phyloP scores from a whole-genome alignment of 2,113 vertebrate genomes.

The Tragulus kanchil region DNA sequence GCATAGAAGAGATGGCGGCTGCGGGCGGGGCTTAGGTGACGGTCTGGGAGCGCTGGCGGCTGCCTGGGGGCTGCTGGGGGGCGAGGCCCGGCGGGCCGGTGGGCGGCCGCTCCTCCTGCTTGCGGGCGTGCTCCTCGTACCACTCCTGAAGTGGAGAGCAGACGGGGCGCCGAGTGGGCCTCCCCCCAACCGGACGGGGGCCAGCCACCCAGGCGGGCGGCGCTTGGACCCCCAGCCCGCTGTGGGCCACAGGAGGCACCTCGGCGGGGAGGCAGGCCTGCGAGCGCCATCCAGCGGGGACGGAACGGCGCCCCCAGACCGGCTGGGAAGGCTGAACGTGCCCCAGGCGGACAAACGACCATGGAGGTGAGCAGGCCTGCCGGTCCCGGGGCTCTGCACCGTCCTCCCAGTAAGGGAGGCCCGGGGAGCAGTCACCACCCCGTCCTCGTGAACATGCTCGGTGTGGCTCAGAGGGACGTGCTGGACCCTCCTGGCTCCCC shows the following conservation, averaged over 20 bases:
- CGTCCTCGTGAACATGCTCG: too few relatives aligned
- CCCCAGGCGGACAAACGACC: background rate
- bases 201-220: background rate
- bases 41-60: constrained; percentile 90
- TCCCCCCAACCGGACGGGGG: background rate
- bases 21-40: constrained; percentile 83
- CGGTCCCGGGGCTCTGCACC: background rate
- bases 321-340: background rate
- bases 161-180: background rate
- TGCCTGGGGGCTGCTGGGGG: constrained; percentile 33
- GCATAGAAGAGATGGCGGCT: constrained; percentile 84
- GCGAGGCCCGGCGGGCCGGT: constrained; percentile 66
- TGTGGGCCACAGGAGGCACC: background rate
- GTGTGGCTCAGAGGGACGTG: background rate
- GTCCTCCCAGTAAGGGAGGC: background rate
- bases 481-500: rapidly evolving
- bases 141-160: constrained; percentile 90
- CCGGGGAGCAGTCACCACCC: rapidly evolving
- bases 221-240: background rate
- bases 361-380: background rate
- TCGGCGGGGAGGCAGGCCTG: background rate
- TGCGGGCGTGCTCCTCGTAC: constrained; percentile 94
- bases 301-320: background rate
- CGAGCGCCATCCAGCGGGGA: background rate
- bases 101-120: constrained; percentile 85